Evolutionary conservation across 2,113 vertebrate species (phyloP), one percentile per base, ranked within the genome.

Genomic region (Cisticola juncidis): DNA sequence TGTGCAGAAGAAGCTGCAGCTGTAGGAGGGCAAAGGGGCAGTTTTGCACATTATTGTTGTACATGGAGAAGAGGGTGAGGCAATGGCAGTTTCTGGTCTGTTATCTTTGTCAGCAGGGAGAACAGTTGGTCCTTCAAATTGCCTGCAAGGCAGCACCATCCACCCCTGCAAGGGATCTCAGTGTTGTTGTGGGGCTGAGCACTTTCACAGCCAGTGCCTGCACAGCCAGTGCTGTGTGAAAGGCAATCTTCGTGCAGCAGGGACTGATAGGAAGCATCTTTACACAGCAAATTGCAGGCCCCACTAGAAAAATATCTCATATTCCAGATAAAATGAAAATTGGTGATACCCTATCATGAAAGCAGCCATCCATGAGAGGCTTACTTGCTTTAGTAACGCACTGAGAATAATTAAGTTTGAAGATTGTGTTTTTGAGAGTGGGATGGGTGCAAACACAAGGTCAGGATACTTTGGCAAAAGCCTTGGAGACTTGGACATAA

Each of bases 241-340:
- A 81, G 51, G 57, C 82, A 54, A 25, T 66, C 86, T 25, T 48
- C 18, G 5, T 2, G 4, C 64, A 66, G 40, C 4, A 1, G 19
- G 54, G 42, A 33, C 69, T 78, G 82, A 45, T 57, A 57, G 60
- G 64, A 66, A 82, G 33, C 44, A 66, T 83, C 86, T 71, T 88
- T 44, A 64, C 48, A 44, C 57, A 62, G 83, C 3, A 4, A 78
- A 81, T 81, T 82, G 64, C 66, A 82, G 68, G 58, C 38, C 65
- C 87, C 87, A 50, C 70, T 62, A 77, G 73, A 69, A 90, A 85
- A 91, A 88, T 80, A 77, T 36, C 65, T 87, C 65, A 36, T 81
- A 89, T 84, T 86, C 45, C 35, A 73, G 92, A 88, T 90, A 88
- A 93, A 96, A 83, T 78, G 71, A 83, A 93, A 81, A 88, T 90